Conservation (phyloP, 1,140 invertebrate species). For the Goniozus legneri region DNA sequence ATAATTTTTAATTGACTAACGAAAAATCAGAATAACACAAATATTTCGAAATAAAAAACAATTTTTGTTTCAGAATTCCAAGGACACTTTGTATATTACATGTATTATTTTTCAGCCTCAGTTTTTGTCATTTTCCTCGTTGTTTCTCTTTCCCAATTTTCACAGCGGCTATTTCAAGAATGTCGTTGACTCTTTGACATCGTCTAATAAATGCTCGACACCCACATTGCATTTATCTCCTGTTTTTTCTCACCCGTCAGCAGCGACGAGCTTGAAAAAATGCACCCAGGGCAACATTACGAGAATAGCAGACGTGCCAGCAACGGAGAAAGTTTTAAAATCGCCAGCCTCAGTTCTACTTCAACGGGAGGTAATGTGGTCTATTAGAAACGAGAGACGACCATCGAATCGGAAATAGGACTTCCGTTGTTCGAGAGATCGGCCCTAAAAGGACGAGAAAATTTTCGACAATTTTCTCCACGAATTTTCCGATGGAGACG, state of each 20-base stretch:
- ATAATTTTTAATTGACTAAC: no score
- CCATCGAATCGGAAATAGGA: not conserved
- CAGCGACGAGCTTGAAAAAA: not conserved
- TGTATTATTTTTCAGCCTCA: no score
- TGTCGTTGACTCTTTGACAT: no score
- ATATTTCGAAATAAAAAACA: no score
- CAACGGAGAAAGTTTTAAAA: not conserved
- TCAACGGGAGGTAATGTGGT: not conserved
- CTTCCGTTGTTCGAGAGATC: not conserved
- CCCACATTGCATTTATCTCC: not conserved
- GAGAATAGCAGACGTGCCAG: no score
- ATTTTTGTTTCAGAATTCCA: no score
- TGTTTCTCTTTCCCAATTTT: not conserved
- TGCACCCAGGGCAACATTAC: not conserved
- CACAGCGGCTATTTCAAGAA: not conserved
- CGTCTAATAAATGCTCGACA: not conserved
- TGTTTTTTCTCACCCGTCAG: not conserved
- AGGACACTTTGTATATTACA: no score
- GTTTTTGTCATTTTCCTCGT: no score
- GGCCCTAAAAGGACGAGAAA: not conserved
- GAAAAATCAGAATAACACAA: no score
- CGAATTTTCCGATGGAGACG: not conserved
- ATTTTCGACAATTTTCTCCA: not conserved
- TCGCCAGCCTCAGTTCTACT: not conserved
- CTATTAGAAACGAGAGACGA: not conserved